Conservation (phyloP, 1,140 invertebrate species). For the Leptoteleia sp. region DNA sequence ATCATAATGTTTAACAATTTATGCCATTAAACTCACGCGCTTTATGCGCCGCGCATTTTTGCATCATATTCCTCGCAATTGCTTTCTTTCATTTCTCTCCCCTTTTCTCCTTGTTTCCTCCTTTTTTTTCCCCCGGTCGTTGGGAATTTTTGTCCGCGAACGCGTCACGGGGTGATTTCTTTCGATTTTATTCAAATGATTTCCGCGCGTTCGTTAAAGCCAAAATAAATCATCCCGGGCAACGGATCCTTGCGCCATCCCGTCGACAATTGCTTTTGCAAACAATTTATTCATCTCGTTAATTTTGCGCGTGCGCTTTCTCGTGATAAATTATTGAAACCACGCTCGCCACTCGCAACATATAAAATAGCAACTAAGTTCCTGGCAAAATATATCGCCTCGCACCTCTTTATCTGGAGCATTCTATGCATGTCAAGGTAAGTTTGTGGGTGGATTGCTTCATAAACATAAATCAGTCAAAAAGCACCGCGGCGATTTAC, state of each 20-base stretch:
- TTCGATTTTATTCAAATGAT: background rate
- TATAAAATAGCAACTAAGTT: conserved; percentile 47
- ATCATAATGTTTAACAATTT: conserved; percentile 42
- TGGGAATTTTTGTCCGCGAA: too few relatives aligned
- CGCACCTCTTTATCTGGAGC: conserved; percentile 50
- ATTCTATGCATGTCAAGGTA: conserved; percentile 59
- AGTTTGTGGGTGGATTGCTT: conserved; percentile 53
- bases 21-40: background rate
- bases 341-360: conserved; percentile 19
- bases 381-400: conserved; percentile 56
- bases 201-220: too few relatives aligned
- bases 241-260: too few relatives aligned
- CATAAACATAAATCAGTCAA: conserved; percentile 44
- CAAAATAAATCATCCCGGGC: too few relatives aligned
- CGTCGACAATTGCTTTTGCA: conserved; percentile 14
- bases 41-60: background rate
- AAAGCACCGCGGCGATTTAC: conserved; percentile 18
- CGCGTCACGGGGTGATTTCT: too few relatives aligned
- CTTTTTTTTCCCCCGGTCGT: too few relatives aligned
- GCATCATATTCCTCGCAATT: too few relatives aligned
- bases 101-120: too few relatives aligned
- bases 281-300: conserved; percentile 30
- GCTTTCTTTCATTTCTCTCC: too few relatives aligned
- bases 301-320: conserved; percentile 21
- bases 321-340: conserved; percentile 40